A percentile compares a stretch with the other conserved stretches of the same genome.
phyloP scores from a whole-genome alignment of 2,888 invertebrate genomes.

The Lepas anatifera region DNA sequence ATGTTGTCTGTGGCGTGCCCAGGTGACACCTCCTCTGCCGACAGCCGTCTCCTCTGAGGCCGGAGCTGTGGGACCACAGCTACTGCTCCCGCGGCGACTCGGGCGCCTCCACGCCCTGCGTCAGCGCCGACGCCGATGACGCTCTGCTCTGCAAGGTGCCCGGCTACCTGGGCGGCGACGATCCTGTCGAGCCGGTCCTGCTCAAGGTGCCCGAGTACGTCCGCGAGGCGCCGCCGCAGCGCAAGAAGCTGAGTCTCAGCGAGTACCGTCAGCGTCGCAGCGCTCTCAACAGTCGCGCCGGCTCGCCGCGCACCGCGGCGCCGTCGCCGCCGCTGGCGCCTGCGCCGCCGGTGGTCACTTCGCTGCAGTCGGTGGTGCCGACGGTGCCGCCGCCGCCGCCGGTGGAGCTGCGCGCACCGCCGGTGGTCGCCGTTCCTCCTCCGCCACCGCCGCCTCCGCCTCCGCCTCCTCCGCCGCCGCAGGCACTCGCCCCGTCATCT shows the following conservation, averaged over 20 bases:
- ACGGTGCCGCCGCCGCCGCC: conserved; percentile 23
- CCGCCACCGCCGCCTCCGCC: neutral
- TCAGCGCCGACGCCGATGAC: conserved; percentile 40
- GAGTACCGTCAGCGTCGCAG: neutral
- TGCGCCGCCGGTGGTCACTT: neutral
- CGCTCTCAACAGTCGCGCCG: neutral
- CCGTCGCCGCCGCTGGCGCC: neutral
- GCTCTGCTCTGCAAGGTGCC: conserved; percentile 30
- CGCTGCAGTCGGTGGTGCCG: neutral
- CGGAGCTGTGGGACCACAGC: conserved; percentile 7
- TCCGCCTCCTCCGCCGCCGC: neutral
- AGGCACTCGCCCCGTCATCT: neutral
- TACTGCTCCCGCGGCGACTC: conserved; percentile 34
- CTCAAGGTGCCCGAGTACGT: conserved; percentile 54
- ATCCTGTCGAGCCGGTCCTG: conserved; percentile 42
- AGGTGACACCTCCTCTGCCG: too few species aligned
- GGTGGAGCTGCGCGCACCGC: too few species aligned
- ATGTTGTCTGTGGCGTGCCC: neutral
- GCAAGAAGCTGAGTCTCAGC: conserved; percentile 21
- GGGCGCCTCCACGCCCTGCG: conserved; percentile 47
- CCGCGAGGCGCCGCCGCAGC: conserved; percentile 46
- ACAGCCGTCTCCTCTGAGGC: neutral
- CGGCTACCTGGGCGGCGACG: conserved; percentile 37
- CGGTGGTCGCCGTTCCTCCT: too few species aligned
- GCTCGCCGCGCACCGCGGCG: neutral